phyloP scores from a whole-genome alignment of 1,140 invertebrate genomes.

The Arctopsyche grandis region DNA sequence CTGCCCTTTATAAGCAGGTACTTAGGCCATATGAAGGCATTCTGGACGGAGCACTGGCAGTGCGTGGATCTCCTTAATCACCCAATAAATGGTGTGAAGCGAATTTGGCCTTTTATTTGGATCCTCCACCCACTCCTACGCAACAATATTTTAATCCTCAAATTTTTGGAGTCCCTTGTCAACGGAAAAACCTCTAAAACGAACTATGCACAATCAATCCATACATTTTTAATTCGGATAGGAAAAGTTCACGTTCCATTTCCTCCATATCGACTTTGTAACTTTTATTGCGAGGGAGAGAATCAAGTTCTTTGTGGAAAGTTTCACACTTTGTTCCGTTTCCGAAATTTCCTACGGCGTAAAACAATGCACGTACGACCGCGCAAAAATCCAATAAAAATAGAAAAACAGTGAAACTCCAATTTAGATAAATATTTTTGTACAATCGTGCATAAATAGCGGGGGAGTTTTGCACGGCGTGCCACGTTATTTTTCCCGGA shows the following conservation, averaged over 20 bases:
- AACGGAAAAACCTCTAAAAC: too few relatives aligned
- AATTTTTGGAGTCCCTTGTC: too few relatives aligned
- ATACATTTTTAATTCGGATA: not conserved
- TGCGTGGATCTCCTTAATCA: too few relatives aligned
- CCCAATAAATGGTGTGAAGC: too few relatives aligned
- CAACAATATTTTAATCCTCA: too few relatives aligned
- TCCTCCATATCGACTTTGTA: not conserved
- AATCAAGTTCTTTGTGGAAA: not conserved
- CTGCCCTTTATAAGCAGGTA: too few relatives aligned
- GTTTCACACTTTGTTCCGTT: not conserved
- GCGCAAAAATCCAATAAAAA: conserved; percentile 29
- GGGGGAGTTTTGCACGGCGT: not conserved
- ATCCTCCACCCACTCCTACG: too few relatives aligned
- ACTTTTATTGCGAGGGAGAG: not conserved
- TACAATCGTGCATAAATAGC: conserved; percentile 21
- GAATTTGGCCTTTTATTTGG: too few relatives aligned
- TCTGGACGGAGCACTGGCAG: too few relatives aligned
- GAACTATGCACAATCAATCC: not conserved
- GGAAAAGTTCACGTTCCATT: not conserved
- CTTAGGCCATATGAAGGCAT: too few relatives aligned
- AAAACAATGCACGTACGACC: conserved; percentile 30
- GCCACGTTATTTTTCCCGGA: conserved; percentile 1
- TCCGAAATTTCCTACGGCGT: not conserved
- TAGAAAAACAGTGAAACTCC: not conserved
- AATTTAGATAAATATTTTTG: conserved; percentile 29